Evolutionary conservation across 2,888 invertebrate genomes (phyloP).

Genomic region (Pteria penguin): DNA sequence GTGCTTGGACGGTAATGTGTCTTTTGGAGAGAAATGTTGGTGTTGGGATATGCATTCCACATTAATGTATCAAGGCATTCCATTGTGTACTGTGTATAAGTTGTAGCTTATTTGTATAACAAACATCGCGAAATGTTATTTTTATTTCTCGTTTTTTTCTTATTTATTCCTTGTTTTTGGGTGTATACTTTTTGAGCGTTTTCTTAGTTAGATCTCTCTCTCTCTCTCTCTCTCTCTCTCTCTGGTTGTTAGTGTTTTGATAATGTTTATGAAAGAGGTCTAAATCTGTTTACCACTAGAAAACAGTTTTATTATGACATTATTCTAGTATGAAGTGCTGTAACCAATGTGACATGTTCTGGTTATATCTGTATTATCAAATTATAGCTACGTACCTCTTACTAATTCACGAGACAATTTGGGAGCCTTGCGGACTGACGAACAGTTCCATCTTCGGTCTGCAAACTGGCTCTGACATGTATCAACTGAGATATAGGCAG

Average conservation of each 20-base stretch:
- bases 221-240: not conserved
- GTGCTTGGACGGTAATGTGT: too few relatives aligned
- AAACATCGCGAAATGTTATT: not conserved
- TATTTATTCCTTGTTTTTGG: not conserved
- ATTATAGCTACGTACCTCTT: too few relatives aligned
- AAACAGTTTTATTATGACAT: not conserved
- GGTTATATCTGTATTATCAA: too few relatives aligned
- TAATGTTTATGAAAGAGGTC: too few relatives aligned
- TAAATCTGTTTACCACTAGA: too few relatives aligned
- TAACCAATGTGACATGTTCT: too few relatives aligned
- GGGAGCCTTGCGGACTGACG: slow-evolving; percentile 87
- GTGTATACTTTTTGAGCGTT: not conserved
- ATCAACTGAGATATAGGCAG: slow-evolving; percentile 85
- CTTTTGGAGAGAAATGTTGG: too few relatives aligned
- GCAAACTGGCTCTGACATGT: slow-evolving; percentile 86
- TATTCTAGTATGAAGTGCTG: too few relatives aligned
- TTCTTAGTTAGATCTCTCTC: not conserved
- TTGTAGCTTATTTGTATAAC: too few relatives aligned
- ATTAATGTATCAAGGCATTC: too few relatives aligned
- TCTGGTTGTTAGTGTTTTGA: not conserved
- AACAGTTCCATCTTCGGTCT: slow-evolving; percentile 91
- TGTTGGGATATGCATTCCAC: too few relatives aligned
- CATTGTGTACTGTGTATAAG: too few relatives aligned
- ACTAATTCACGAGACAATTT: slow-evolving; percentile 88
- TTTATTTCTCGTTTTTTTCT: not conserved